Base-by-base conservation (phyloP, 2,888 invertebrate species). In the Hedya salicella region DNA sequence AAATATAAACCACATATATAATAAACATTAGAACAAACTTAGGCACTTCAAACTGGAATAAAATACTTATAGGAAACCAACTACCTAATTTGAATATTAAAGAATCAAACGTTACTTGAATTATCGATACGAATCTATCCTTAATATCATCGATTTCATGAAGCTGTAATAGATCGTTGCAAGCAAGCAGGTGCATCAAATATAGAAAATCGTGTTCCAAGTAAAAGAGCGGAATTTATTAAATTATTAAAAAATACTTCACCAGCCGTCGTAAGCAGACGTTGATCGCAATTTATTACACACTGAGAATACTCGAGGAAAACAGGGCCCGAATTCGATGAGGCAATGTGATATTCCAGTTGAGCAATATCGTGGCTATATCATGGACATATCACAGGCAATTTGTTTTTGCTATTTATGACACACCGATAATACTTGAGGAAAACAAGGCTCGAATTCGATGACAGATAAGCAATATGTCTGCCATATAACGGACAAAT, bases 351-450 rank as follows among this genome's bases (percentile, higher is more conserved):
- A n/a, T n/a, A n/a, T n/a, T n/a, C n/a, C n/a, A n/a, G n/a, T n/a
- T n/a, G n/a, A n/a, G n/a, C n/a, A n/a, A n/a, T n/a, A n/a, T n/a
- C n/a, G n/a, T n/a, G n/a, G n/a, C n/a, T n/a, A n/a, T n/a, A n/a
- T n/a, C n/a, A n/a, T n/a, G n/a, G n/a, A n/a, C n/a, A n/a, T n/a
- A n/a, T n/a, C n/a, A n/a, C n/a, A n/a, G n/a, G n/a, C n/a, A n/a
- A n/a, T n/a, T n/a, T n/a, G n/a, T n/a, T n/a, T n/a, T 87, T 81
- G 74, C 68, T 80, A 90, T 89, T 89, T 89, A 90, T 84, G 71
- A 80, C 77, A 77, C 78, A 82, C 85, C 79, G 76, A 78, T 71
- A 72, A 73, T 79, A 79, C 79, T 79, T 78, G 80, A 80, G 77
- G 78, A 84, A 83, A 83, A 81, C 78, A 82, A 80, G n/a, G n/a